Evolutionary conservation across 64 coral and sea anemone species (phyloP).

Genomic region (Cladopsammia gracilis): DNA sequence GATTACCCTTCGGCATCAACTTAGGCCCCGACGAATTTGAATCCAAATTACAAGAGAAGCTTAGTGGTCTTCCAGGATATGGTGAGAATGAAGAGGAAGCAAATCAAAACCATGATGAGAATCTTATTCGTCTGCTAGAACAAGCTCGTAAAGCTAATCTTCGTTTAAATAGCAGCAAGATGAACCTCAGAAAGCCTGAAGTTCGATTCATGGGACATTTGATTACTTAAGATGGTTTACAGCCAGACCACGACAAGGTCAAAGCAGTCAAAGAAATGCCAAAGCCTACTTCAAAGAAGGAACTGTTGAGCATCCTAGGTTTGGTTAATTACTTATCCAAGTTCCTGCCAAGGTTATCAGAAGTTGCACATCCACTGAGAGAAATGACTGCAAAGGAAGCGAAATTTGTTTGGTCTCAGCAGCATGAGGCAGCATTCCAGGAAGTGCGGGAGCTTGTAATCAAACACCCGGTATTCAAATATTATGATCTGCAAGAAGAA

Average conservation of each 20-base stretch:
- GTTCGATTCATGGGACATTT: conserved; percentile 67
- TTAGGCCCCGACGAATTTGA: conserved; percentile 46
- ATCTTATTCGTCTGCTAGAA: conserved; percentile 35
- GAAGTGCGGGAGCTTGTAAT: too few species aligned
- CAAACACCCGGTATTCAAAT: too few species aligned
- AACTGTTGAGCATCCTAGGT: conserved; percentile 29
- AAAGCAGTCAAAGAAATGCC: conserved; percentile 39
- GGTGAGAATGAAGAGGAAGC: conserved; percentile 38
- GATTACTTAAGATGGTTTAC: conserved; percentile 52
- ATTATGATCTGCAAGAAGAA: too few species aligned
- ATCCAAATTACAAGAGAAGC: conserved; percentile 53
- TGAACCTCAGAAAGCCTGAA: conserved; percentile 34
- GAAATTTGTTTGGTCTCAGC: too few species aligned
- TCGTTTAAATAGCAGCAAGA: conserved; percentile 49
- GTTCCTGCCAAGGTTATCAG: conserved; percentile 45
- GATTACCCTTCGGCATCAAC: conserved; percentile 55
- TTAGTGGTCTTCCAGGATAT: conserved; percentile 29
- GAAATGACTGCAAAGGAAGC: conserved; percentile 22
- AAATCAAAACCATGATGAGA: conserved; percentile 21
- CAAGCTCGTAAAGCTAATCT: conserved; percentile 28
- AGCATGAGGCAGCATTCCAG: too few species aligned
- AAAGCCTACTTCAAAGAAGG: conserved; percentile 41
- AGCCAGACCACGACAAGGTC: conserved; percentile 59
- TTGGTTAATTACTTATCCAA: conserved; percentile 32
- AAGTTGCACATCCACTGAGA: conserved; percentile 5